Evolutionary conservation across 2,888 invertebrate species (phyloP), one percentile per base, ranked within the genome.

Genomic region (Opisthograptis luteolata): DNA sequence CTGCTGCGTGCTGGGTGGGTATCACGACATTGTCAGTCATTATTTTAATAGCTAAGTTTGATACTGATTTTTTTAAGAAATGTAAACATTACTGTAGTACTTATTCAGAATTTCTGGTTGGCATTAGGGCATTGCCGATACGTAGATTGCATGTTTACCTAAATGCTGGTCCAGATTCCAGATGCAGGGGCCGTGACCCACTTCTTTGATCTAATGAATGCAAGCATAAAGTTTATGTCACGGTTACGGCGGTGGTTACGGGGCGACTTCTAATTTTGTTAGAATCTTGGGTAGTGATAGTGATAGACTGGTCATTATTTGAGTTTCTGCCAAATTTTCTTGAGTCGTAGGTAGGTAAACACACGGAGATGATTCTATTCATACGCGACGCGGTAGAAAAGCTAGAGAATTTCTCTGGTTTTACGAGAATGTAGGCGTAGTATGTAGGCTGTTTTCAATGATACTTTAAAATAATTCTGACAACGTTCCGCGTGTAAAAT

Each of bases 261-360:
- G n/a, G n/a, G 51, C 32, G 39, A 43, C 58, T 61, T 64, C 66
- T 69, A 70, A 75, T 67, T 74, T 69, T 31, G 68, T 67, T 60
- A 59, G 64, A 69, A 66, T 73, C 66, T 72, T 60, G 71, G 70
- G 60, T 75, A 73, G 73, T 68, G 74, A 73, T 75, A 73, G 73
- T 68, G 74, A 73, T 70, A 70, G 68, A 64, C 60, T 58, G 50
- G 60, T 64, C 44, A 64, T 69, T 59, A 63, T 76, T 49, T 82
- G 81, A 76, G 69, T 15, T 52, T 57, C 32, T 70, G 82, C 82
- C 82, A 84, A 75, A 69, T 62, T 58, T 64, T 64, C 47, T 46
- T 56, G 64, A 61, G 64, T 54, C 49, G 55, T 62, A 28, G 24
- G 32, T 37, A 44, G 39, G 45, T 50, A 46, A 44, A 44, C 44